phyloP scores from a whole-genome alignment of 2,113 vertebrate species.

The Lipophrys pholis region DNA sequence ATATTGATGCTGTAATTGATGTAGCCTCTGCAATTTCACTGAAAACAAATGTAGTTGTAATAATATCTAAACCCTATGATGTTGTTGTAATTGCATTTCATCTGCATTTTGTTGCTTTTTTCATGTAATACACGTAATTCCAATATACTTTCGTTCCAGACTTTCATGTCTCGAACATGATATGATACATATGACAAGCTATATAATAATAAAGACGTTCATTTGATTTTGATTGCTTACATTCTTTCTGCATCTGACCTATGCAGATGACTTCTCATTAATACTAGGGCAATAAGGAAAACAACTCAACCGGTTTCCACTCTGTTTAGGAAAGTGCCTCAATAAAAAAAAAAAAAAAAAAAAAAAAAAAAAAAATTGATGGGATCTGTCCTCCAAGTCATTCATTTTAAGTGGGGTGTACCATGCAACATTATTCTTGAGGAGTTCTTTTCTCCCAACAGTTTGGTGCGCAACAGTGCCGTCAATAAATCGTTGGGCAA shows the following conservation, averaged over 20 bases:
- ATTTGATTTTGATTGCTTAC: constrained; percentile 49
- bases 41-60: constrained; percentile 8
- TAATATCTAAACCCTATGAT: neutral
- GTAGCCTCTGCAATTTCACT: neutral
- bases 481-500: constrained; percentile 34
- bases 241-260: constrained; percentile 1
- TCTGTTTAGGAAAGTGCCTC: constrained; percentile 45
- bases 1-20: constrained; percentile 6
- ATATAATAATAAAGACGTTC: constrained; percentile 41
- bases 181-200: too few species aligned
- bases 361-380: constrained; percentile 41
- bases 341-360: constrained; percentile 30
- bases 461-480: constrained; percentile 1
- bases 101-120: too few species aligned
- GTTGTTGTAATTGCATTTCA: neutral
- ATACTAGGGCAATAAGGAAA: constrained; percentile 25
- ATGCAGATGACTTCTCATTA: constrained; percentile 17
- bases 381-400: constrained; percentile 10
- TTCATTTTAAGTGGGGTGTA: constrained; percentile 26
- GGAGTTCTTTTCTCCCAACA: constrained; percentile 26
- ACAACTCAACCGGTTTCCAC: constrained; percentile 38
- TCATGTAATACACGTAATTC: too few species aligned
- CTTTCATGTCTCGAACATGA: too few species aligned
- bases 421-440: constrained; percentile 12
- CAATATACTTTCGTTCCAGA: neutral